Conservation (phyloP, 1,140 invertebrate species). For the Camponotus floridanus region DNA sequence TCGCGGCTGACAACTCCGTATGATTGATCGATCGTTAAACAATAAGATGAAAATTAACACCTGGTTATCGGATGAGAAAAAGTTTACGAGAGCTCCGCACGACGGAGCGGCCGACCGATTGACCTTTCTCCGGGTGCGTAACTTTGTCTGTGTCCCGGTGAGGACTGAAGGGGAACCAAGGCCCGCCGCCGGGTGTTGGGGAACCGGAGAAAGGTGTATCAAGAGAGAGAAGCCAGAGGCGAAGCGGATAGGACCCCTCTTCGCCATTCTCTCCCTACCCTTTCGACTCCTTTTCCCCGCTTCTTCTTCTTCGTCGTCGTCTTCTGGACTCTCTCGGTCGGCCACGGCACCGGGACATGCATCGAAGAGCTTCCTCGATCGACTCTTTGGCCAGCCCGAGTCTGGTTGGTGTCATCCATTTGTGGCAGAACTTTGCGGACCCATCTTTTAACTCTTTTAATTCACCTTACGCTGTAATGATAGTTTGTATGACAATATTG, state of each 20-base stretch:
- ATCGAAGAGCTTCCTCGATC: conserved; percentile 21
- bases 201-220: conserved; percentile 85
- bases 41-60: conserved; percentile 44
- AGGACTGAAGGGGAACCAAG: conserved; percentile 81
- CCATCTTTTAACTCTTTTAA: neutral
- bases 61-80: conserved; percentile 45
- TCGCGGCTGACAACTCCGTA: neutral
- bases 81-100: conserved; percentile 60
- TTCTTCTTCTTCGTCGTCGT: conserved; percentile 31
- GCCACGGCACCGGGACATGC: conserved; percentile 21
- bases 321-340: conserved; percentile 35
- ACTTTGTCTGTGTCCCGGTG: conserved; percentile 84
- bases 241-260: conserved; percentile 72
- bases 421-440: neutral
- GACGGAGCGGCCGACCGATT: conserved; percentile 72
- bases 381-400: conserved; percentile 33
- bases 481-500: neutral
- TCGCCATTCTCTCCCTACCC: conserved; percentile 71
- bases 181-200: conserved; percentile 73
- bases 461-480: neutral
- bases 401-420: conserved; percentile 6
- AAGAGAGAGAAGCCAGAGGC: conserved; percentile 73
- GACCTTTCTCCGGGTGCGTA: conserved; percentile 82
- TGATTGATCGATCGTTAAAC: neutral
- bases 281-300: conserved; percentile 63